Base-by-base conservation (phyloP, 2,113 vertebrate genomes). In the Suncus etruscus region DNA sequence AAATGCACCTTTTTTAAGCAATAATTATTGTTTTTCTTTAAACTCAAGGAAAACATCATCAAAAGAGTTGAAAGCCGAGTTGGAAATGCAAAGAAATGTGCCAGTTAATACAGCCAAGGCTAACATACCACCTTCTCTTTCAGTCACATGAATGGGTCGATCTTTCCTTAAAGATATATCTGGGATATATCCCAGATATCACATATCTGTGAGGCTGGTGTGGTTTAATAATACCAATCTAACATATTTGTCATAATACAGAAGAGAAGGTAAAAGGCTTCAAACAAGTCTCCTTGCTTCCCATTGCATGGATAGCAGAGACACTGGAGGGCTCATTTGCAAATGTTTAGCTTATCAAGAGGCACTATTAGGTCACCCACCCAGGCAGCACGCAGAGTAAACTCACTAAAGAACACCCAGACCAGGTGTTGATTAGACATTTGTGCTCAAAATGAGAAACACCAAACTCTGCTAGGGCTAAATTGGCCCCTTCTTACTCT, bases 351-450 rank as follows among this genome's bases (percentile, higher is more conserved):
- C 96, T 86, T 94, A 81, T 96, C 95, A 95, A 39, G 92, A 97
- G 96, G 29, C 92, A 87, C 90, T 39, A 66, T 96, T 96, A 95
- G 83, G 32, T 92, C 82, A 11, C 47, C 79, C 15, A 93, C 66
- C 82, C 65, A 31, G 54, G 94, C 73, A 97, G 94, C 96, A 91
- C 50, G 68, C 89, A 87, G 93, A 89, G 84, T 25, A 94, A 95
- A 96, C 87, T 90, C 96, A 95, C 70, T 91, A 96, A 92, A 31
- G 48, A 75, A 92, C 68, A 93, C 50, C 70, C 29, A 82, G 90
- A 75, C 95, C 77, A 96, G 90, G 94, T 96, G 91, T 96, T 97
- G 97, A 97, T 90, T 95, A 95, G 96, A 96, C 75, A 94, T 90
- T 95, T 96, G 88, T 87, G 93, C 88, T 97, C 87, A 94, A 97